Percentiles rank a stretch among this genome's conserved stretches.
phyloP scores from a whole-genome alignment of 2,888 invertebrate species.

The Cantharis lateralis region DNA sequence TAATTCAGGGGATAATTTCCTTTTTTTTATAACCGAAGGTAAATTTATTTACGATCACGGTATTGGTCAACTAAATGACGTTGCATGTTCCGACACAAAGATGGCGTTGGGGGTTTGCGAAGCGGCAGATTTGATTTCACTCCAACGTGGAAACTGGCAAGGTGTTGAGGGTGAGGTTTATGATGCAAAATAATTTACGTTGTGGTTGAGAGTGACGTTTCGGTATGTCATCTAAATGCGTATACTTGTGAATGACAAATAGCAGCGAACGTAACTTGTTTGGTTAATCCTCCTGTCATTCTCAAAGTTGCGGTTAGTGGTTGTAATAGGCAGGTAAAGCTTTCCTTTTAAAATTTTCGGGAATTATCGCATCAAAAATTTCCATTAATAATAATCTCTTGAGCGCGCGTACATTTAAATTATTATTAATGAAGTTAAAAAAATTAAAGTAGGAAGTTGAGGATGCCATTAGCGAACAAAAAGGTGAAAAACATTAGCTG shows the following conservation, averaged over 20 bases:
- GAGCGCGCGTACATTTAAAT: not conserved
- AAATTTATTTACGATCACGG: not conserved
- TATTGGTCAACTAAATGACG: not conserved
- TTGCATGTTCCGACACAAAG: not conserved
- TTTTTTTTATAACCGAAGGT: not conserved
- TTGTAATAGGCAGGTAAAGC: not conserved
- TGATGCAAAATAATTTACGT: not conserved
- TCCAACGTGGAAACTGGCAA: not conserved
- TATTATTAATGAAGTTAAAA: not conserved
- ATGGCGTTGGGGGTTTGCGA: not conserved
- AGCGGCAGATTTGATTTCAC: not conserved
- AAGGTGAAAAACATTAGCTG: not conserved
- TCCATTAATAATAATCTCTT: not conserved
- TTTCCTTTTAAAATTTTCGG: not conserved
- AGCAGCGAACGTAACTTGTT: not conserved
- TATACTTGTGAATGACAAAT: not conserved
- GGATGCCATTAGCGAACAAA: not conserved
- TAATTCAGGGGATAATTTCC: not conserved
- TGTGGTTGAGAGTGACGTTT: not conserved
- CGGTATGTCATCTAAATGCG: not conserved
- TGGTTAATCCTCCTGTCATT: not conserved
- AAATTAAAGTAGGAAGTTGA: not conserved
- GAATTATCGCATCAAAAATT: not conserved
- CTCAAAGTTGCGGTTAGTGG: not conserved
- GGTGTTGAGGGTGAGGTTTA: not conserved